A percentile compares a stretch with the other conserved stretches of the same genome.
Evolutionary conservation across 2,113 vertebrate genomes (phyloP).

Genomic region (Caranx ignobilis): DNA sequence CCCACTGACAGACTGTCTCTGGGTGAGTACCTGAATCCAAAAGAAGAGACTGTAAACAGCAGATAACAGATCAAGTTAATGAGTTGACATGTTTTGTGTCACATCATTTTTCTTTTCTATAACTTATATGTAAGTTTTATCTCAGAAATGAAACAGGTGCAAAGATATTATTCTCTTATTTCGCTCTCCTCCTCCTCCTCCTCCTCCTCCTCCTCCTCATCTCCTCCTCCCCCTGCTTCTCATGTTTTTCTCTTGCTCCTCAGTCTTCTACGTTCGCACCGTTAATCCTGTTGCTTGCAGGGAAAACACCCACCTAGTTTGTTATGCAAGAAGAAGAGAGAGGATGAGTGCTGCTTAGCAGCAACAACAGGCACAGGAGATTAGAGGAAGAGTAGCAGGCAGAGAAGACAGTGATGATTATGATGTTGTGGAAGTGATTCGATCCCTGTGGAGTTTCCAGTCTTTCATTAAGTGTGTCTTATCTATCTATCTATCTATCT

Average conservation of each 20-base stretch:
- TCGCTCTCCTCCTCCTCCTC: background rate
- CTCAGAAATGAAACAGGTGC: background rate
- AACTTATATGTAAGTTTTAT: background rate
- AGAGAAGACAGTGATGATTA: conserved; percentile 25
- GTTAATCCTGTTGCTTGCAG: conserved; percentile 59
- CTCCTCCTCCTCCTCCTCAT: background rate
- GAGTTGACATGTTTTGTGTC: background rate
- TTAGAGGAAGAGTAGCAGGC: conserved; percentile 60
- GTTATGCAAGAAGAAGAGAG: conserved; percentile 74
- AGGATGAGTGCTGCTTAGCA: conserved; percentile 64
- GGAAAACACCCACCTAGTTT: conserved; percentile 70
- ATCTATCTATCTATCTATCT: background rate
- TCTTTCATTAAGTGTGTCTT: background rate
- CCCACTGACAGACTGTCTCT: background rate
- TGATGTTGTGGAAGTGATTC: conserved; percentile 44
- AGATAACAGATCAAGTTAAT: no score
- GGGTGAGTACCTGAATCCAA: no score
- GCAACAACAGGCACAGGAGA: conserved; percentile 61
- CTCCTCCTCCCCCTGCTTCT: background rate
- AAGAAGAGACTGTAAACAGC: no score
- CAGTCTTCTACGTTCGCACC: conserved; percentile 36
- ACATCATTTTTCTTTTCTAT: background rate
- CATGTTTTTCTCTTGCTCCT: conserved; percentile 1
- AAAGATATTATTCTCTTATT: background rate
- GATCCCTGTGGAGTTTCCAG: conserved; percentile 35